Evolutionary conservation across 2,797 vertebrate species (phyloP), one percentile per base, ranked within the genome.

Genomic region (Sebastes nivosus): DNA sequence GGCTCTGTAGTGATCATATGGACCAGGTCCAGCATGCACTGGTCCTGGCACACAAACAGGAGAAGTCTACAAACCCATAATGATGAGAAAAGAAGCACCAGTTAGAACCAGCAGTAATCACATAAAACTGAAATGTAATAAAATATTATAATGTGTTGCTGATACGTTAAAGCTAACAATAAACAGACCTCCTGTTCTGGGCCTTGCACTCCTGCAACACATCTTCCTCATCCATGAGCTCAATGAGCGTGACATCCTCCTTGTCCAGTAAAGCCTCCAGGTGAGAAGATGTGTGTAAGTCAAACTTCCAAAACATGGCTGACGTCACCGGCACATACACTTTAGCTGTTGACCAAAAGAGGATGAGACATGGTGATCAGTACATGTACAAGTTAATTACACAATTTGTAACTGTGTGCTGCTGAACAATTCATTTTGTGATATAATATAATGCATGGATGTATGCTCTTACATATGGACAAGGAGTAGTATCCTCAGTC

Each of bases 291-390:
- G 97, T 97, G 92, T 98, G 98, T 90, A 99, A 83, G 87, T 99
- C 98, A 87, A 99, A 99, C 96, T 99, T 99, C 98, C 98, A 99
- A 96, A 99, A 99, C 98, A 99, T 99, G 95, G 92, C 88, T 92
- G 92, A 83, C 4, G 87, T 88, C 86, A 92, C 80, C 38, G 74
- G 72, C 70, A 68, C 76, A 72, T 54, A 86, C 79, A 88, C 90
- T 89, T 89, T 81, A 97, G 85, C 85, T 90, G 86, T 14, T 65
- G 67, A 79, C 4, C 34, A 82, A 81, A 82, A 88, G 58, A 82
- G 24, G 18, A 72, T 27, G n/a, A 4, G 18, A n/a, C 7, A 38
- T 20, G 9, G 60, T 24, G 24, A 67, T 75, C 29, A 76, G 34
- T 54, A 70, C 25, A 50, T 30, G 22, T 18, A 29, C 7, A 64